phyloP scores from a whole-genome alignment of 1,140 invertebrate genomes.

The Protaetia brevitarsis region DNA sequence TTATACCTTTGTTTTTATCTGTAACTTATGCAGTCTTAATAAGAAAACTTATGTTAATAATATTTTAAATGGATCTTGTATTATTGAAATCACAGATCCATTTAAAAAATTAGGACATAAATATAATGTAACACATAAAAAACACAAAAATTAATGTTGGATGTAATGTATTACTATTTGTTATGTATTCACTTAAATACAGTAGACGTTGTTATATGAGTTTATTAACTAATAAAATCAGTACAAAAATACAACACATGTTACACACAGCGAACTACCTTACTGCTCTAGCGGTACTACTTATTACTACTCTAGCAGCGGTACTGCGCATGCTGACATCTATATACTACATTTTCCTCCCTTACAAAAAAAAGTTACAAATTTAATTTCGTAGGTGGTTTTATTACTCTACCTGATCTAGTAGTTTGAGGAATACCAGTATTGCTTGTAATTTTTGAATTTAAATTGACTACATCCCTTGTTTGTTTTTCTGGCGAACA shows the following conservation, averaged over 20 bases:
- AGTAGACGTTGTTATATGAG: background rate
- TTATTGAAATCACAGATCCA: too few species aligned
- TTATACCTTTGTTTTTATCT: too few species aligned
- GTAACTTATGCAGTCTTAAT: too few species aligned
- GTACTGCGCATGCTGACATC: background rate
- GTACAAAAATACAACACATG: background rate
- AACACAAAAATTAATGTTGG: too few species aligned
- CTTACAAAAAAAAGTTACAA: slow-evolving; percentile 6
- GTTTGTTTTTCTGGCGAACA: background rate
- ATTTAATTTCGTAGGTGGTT: slow-evolving; percentile 16
- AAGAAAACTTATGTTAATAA: too few species aligned
- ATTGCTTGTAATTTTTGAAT: background rate
- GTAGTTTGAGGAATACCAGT: background rate
- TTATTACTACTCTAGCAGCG: background rate
- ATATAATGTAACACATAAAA: too few species aligned
- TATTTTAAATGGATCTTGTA: too few species aligned
- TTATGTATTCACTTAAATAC: background rate
- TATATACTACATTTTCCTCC: slow-evolving; percentile 16
- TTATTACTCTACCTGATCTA: background rate
- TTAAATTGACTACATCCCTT: background rate
- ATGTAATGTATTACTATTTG: too few species aligned
- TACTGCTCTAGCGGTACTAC: background rate
- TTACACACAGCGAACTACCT: background rate
- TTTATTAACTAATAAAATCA: background rate
- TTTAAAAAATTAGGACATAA: too few species aligned